Conservation (phyloP, 2,113 vertebrate species). For the Thryonomys swinderianus region DNA sequence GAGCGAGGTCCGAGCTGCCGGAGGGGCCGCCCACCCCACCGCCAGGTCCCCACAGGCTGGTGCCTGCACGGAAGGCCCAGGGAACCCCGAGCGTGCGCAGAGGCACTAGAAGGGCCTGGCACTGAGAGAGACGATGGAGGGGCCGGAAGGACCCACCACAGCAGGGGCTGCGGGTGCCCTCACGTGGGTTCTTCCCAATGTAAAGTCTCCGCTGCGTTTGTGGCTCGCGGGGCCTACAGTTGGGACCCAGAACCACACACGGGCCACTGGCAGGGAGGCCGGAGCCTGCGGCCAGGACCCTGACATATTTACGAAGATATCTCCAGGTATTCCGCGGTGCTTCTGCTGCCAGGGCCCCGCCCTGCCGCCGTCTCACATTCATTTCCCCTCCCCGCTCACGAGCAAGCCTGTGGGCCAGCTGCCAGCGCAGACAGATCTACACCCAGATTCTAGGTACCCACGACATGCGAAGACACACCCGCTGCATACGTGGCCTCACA, state of each 20-base stretch:
- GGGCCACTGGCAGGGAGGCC: not conserved
- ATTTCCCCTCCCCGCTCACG: not conserved
- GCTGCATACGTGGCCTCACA: not conserved
- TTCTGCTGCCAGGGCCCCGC: not conserved
- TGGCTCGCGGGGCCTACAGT: not conserved
- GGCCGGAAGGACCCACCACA: not conserved
- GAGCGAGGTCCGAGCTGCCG: not conserved
- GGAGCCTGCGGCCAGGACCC: not conserved
- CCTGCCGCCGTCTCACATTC: not conserved
- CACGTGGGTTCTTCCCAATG: not conserved
- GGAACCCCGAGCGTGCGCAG: not conserved
- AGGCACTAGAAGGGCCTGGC: too few species aligned
- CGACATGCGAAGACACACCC: accelerated
- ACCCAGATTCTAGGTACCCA: not conserved
- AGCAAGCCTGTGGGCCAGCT: not conserved
- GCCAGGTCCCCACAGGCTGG: not conserved
- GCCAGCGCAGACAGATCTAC: not conserved
- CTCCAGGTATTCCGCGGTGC: not conserved
- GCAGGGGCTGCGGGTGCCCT: not conserved
- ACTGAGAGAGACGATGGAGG: not conserved
- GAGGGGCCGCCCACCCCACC: accelerated
- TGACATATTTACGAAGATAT: not conserved
- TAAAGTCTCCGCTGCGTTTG: not conserved
- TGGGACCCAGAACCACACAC: not conserved
- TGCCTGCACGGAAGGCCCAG: not conserved